A percentile compares a stretch with the other conserved stretches of the same genome.
phyloP scores from a whole-genome alignment of 1,140 invertebrate species.

The Atta texana region DNA sequence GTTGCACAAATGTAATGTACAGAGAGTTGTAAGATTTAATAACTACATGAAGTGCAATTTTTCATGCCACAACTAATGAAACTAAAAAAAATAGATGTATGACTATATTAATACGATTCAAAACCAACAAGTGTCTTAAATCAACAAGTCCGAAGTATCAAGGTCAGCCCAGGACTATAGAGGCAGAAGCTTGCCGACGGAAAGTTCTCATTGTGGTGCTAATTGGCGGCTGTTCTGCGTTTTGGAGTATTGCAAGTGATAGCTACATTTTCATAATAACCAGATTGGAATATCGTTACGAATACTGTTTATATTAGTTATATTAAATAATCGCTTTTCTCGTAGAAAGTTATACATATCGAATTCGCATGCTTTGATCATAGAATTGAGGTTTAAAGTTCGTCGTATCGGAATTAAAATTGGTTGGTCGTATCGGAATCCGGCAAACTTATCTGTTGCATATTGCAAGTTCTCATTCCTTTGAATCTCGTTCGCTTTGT shows the following conservation, averaged over 20 bases:
- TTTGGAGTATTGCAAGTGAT: conserved; percentile 2
- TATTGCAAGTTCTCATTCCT: background rate
- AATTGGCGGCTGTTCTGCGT: conserved; percentile 47
- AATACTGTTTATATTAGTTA: conserved; percentile 4
- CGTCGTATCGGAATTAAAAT: background rate
- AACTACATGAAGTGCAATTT: background rate
- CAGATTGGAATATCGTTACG: background rate
- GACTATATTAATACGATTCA: conserved; percentile 60
- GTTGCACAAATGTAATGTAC: background rate
- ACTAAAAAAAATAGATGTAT: background rate
- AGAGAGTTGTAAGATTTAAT: background rate
- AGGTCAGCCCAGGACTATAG: conserved; percentile 56
- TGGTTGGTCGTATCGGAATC: background rate
- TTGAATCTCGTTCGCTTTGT: background rate
- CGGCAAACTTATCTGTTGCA: background rate
- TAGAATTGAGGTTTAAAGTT: background rate
- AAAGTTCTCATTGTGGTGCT: conserved; percentile 56
- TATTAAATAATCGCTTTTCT: background rate
- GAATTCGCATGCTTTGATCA: background rate
- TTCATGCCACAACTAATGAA: background rate
- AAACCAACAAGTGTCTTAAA: conserved; percentile 78
- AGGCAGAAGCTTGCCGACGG: conserved; percentile 18
- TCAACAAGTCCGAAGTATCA: conserved; percentile 74
- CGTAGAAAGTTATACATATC: conserved; percentile 7
- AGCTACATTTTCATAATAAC: background rate